Evolutionary conservation across 2,113 vertebrate species (phyloP), one percentile per base, ranked within the genome.

Genomic region (Toxotes jaculatrix): DNA sequence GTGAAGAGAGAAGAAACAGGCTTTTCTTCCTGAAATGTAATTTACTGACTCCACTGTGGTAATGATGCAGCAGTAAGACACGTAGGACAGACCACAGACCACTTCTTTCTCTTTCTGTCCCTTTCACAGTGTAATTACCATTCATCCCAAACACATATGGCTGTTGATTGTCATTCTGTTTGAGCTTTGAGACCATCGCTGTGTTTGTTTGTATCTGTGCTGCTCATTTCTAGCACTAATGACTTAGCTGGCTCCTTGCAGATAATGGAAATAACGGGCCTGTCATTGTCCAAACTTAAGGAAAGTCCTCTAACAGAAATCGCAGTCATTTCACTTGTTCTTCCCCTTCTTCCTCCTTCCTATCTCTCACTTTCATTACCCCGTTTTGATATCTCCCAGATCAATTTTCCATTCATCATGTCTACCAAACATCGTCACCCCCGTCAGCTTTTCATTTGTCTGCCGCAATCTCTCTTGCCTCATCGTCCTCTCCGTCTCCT

Each of bases 141-240:
- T 68, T 80, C 77, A 85, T 80, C 45, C 45, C 59, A 59, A 84
- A 81, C 81, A 80, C 38, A 74, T 57, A 19, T 53, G 32, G 38
- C 69, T 49, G 55, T 21, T 86, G 89, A 90, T 79, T 86, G 89
- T 73, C 85, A 74, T 69, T 84, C 74, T 64, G 76, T 77, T 76
- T 80, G 77, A 90, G 60, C 38, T 60, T 69, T 1, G 16, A 76
- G 67, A 86, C 82, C 53, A 55, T 51, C 12, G 13, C 34, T 8
- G 45, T 61, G 70, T 80, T 88, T 89, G 78, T 90, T 90, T 89
- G 81, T 85, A 80, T 79, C 12, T 3, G 10, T 51, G 67, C 77
- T 64, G 53, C 66, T 88, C 59, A 80, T 88, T 89, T 87, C 70
- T 72, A 55, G 10, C 62, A 43, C 74, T 90, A 89, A 90, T 88